Percentiles rank a stretch among this genome's conserved stretches.
Conservation (phyloP, 30 jellyfish, hydroid and myxozoan species). For the Mastigias papua region DNA sequence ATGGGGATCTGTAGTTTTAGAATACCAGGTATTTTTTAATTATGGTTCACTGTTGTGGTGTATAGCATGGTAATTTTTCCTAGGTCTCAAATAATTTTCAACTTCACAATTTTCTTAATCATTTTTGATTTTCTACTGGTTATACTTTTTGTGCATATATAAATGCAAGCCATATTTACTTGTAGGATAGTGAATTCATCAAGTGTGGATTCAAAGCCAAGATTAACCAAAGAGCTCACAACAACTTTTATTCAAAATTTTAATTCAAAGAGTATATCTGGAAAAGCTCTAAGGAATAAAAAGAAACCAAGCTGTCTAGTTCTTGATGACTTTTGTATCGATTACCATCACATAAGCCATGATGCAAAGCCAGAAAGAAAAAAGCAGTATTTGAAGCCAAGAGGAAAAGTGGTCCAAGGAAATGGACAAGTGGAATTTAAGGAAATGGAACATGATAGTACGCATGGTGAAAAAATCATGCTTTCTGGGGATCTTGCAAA, state of each 20-base stretch:
- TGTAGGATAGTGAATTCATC: background rate
- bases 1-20: too few relatives aligned
- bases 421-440: background rate
- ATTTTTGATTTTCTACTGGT: background rate
- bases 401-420: background rate
- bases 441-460: background rate
- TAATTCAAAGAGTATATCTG: constrained; percentile 39
- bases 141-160: background rate
- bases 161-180: background rate
- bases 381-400: constrained; percentile 6
- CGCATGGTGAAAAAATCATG: background rate
- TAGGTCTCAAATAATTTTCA: too few relatives aligned
- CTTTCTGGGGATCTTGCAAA: background rate
- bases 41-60: too few relatives aligned
- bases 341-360: constrained; percentile 23
- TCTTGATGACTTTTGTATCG: constrained; percentile 67
- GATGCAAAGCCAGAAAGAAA: constrained; percentile 8
- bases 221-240: constrained; percentile 42
- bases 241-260: constrained; percentile 29
- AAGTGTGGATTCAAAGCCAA: constrained; percentile 12
- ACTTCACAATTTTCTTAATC: background rate
- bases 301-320: constrained; percentile 70
- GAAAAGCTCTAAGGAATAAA: constrained; percentile 55
- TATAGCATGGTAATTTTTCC: too few relatives aligned
- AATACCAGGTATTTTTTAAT: too few relatives aligned